A percentile compares a stretch with the other conserved stretches of the same genome.
Evolutionary conservation across 2,888 invertebrate genomes (phyloP).

Genomic region (Drosophila flavopinicola): DNA sequence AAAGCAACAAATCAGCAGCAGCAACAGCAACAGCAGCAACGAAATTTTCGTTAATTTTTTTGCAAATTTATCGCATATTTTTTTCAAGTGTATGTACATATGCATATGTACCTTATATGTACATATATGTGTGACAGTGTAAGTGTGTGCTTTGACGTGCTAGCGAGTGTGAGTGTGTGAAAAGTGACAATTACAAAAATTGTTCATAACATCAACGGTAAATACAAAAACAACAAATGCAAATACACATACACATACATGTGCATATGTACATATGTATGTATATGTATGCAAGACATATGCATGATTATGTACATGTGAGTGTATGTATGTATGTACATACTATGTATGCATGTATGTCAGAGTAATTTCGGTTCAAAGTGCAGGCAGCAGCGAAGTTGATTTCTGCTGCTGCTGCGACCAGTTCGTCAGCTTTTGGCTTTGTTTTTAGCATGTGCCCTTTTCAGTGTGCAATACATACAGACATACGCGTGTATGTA

Average conservation of each 20-base stretch:
- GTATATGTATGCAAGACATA: background rate
- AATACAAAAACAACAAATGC: conserved; percentile 24
- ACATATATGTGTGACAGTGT: background rate
- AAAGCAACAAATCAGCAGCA: no score
- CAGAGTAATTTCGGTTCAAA: conserved; percentile 53
- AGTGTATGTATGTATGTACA: background rate
- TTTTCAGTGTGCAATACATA: conserved; percentile 42
- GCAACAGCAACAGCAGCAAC: no score
- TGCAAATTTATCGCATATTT: conserved; percentile 30
- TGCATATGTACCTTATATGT: background rate
- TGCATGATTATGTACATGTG: background rate
- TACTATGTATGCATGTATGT: conserved; percentile 6
- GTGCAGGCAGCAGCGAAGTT: conserved; percentile 45
- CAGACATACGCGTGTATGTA: conserved; percentile 1
- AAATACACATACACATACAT: background rate
- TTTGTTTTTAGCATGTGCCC: conserved; percentile 72
- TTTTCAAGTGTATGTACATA: conserved; percentile 46
- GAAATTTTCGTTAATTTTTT: conserved; percentile 23
- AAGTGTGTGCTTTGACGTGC: conserved; percentile 7
- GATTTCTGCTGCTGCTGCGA: conserved; percentile 39
- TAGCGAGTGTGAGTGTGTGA: conserved; percentile 4
- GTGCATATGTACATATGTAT: background rate
- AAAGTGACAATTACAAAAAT: conserved; percentile 17
- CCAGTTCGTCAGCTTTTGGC: conserved; percentile 65
- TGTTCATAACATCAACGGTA: conserved; percentile 39